Base-by-base conservation (phyloP, 2,888 invertebrate genomes). In the Hyles lineata region DNA sequence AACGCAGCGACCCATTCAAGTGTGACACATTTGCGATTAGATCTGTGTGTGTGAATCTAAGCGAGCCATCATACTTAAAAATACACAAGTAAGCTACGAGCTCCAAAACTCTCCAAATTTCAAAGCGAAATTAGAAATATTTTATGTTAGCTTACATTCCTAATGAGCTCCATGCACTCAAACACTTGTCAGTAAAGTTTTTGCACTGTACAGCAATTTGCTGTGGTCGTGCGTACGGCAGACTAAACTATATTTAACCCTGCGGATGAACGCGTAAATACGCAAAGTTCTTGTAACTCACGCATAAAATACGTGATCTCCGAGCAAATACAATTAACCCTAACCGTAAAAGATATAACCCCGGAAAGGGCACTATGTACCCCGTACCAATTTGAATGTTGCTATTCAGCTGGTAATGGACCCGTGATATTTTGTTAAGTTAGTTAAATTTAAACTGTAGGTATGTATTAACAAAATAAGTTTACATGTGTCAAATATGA, bases 261-360 rank as follows among this genome's bases (percentile, higher is more conserved):
- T 60, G 60, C 60, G 70, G 23, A 71, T 71, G 70, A 43, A 60
- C 70, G 70, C 50, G 70, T 71, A 60, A 71, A 71, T 71, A 71
- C 70, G 60, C 23, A 71, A 71, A 71, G 70, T 71, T 71, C 70
- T 60, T 60, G 70, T 60, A 35, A 71, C 70, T 71, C 60, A 25
- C 35, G 60, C 70, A 71, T 71, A 60, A 71, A 71, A 60, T 71
- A 71, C 70, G 70, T 60, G 70, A 71, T 71, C 59, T 60, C 70
- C 43, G 60, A 71, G 60, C 70, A 71, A 71, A 71, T 71, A 71
- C 43, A 60, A 50, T 43, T 67, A 71, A 71, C 70, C 60, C 58
- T 60, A 43, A 19, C 70, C 35, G 35, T 71, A 71, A 71, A 71
- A 43, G 67, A 67, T 50, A 67, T 50, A 67, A 67, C 50, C 67